Evolutionary conservation across 1,140 invertebrate species (phyloP).

Genomic region (Drosophila athabasca): DNA sequence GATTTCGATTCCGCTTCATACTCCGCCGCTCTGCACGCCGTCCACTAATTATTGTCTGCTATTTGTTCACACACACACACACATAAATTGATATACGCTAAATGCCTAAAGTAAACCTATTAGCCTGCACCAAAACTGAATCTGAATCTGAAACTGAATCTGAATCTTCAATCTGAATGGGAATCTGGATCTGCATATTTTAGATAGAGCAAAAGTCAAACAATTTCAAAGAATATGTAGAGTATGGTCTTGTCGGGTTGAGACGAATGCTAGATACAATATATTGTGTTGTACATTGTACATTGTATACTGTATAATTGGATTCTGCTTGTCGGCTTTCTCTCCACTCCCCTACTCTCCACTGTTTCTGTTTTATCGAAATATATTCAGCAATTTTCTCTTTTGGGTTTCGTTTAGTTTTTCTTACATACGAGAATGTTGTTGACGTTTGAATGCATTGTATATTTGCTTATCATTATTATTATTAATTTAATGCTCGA

Average conservation of each 20-base stretch:
- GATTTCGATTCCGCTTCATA: constrained; percentile 26
- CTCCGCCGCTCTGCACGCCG: constrained; percentile 27
- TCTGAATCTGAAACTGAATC: constrained; percentile 16
- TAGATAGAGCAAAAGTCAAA: constrained; percentile 16
- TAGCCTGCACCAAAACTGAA: constrained; percentile 1
- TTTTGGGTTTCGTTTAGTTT: constrained; percentile 13
- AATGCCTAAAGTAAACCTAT: constrained; percentile 41
- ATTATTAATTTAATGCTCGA: constrained; percentile 26
- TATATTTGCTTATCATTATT: constrained; percentile 47
- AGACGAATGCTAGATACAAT: constrained; percentile 21
- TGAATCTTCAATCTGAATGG: neutral
- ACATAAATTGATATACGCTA: constrained; percentile 51
- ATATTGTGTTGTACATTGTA: constrained; percentile 9
- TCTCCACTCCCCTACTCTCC: neutral
- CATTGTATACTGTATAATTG: constrained; percentile 15
- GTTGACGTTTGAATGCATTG: constrained; percentile 22
- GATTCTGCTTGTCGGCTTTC: constrained; percentile 8
- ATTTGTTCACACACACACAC: constrained; percentile 75
- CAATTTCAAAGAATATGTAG: constrained; percentile 4
- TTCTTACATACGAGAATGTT: constrained; percentile 1
- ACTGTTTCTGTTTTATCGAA: constrained; percentile 27
- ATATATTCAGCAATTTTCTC: constrained; percentile 77
- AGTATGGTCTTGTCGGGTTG: too few species aligned
- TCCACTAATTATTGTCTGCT: constrained; percentile 82
- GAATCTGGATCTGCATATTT: neutral